These are phyloP conservation scores for Xenopus petersii DNA, from an alignment of 2,797 vertebrate species.

Conservation along the genomic window DNA sequence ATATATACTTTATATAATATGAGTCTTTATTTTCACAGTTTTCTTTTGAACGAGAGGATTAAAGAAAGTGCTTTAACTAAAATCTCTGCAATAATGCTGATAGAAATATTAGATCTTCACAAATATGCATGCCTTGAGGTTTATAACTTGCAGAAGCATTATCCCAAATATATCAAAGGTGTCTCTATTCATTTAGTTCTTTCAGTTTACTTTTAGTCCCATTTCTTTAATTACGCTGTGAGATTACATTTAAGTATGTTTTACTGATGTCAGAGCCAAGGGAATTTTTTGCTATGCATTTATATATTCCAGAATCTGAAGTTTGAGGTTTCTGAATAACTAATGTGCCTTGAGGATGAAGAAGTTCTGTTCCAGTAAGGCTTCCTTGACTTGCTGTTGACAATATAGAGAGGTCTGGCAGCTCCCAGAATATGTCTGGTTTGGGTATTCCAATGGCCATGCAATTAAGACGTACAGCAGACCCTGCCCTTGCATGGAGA, in stretches of 20 bases:
- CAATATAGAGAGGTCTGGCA: constrained; percentile 72
- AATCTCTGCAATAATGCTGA: constrained; percentile 43
- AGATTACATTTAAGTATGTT: constrained; percentile 74
- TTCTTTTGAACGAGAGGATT: constrained; percentile 43
- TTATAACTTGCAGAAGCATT: constrained; percentile 29
- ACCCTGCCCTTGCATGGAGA: constrained; percentile 63
- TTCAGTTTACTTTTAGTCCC: constrained; percentile 39
- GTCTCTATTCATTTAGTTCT: constrained; percentile 52
- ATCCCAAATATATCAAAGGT: constrained; percentile 21
- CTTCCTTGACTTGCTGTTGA: constrained; percentile 60
- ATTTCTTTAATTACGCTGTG: constrained; percentile 19
- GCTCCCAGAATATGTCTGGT: constrained; percentile 85
- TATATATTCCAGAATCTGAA: constrained; percentile 79
- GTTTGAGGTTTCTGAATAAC: constrained; percentile 73
- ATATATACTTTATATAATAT: constrained; percentile 46
- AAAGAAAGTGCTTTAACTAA: constrained; percentile 57
- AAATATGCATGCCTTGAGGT: neutral
- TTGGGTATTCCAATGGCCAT: constrained; percentile 78
- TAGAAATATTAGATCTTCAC: constrained; percentile 18
- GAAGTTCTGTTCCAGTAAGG: constrained; percentile 54
- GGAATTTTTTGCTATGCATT: constrained; percentile 78
- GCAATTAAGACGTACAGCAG: constrained; percentile 78
- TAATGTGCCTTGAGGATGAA: constrained; percentile 79
- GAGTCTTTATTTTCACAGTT: constrained; percentile 40
- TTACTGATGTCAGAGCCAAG: constrained; percentile 78